Percentiles rank a stretch among this genome's conserved stretches.
Evolutionary conservation across 1,140 invertebrate species (phyloP).

Genomic region (Pristionchus pacificus): DNA sequence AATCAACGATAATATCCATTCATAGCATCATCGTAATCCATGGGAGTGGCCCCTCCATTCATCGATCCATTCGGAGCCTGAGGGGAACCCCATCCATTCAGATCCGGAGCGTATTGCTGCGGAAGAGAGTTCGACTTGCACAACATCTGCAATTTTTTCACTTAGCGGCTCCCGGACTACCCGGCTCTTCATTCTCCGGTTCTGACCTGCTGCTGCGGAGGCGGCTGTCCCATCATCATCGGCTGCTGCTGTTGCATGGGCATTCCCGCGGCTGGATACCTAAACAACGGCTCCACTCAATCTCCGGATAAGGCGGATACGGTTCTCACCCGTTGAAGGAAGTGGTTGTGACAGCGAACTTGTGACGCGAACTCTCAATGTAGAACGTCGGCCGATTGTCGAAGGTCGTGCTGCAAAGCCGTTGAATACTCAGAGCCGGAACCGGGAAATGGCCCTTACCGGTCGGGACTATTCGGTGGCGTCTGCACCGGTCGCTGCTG

Average conservation of each 20-base stretch:
- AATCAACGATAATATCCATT: not conserved
- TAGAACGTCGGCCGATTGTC: slow-evolving; percentile 20
- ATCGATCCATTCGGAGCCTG: not conserved
- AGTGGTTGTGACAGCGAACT: slow-evolving; percentile 27
- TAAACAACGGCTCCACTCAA: not conserved
- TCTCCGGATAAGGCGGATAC: not conserved
- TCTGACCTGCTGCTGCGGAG: not conserved
- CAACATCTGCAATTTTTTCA: slow-evolving; percentile 7
- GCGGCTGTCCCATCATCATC: slow-evolving; percentile 10
- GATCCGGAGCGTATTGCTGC: not conserved
- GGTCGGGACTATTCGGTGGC: slow-evolving; percentile 36
- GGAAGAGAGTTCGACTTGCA: slow-evolving; percentile 20
- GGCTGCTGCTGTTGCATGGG: slow-evolving; percentile 15
- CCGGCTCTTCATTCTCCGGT: not conserved
- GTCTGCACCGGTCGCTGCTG: slow-evolving; percentile 39
- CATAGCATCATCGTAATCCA: slow-evolving; percentile 16
- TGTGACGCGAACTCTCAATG: slow-evolving; percentile 31
- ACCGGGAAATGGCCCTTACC: not conserved
- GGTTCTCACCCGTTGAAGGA: slow-evolving; percentile 11
- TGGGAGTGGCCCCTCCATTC: not conserved
- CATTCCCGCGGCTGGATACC: no score
- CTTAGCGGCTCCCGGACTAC: not conserved
- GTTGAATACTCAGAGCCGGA: slow-evolving; percentile 9
- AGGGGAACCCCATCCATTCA: slow-evolving; percentile 6
- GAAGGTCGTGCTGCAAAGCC: not conserved